Conservation (phyloP, 2,113 vertebrate genomes). For the Amia ocellicauda region DNA sequence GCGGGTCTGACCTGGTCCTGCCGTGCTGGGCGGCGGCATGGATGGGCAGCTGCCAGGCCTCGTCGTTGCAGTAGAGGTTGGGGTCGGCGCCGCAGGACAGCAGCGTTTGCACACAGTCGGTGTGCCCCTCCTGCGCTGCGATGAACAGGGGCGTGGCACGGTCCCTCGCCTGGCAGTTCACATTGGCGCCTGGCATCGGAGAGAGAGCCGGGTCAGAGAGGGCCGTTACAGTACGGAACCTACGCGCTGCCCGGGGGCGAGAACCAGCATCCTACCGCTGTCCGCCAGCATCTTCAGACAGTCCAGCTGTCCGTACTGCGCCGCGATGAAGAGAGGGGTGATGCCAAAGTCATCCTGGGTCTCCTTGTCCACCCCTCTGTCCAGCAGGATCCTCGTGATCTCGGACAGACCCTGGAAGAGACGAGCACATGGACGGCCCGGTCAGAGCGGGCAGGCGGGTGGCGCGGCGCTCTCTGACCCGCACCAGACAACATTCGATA, state of each 20-base stretch:
- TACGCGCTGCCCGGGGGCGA: background rate
- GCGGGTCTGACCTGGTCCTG: constrained; percentile 73
- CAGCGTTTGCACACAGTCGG: constrained; percentile 72
- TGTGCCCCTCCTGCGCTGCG: constrained; percentile 89
- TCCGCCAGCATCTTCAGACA: constrained; percentile 65
- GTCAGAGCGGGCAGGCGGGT: too few species aligned
- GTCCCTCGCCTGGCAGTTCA: constrained; percentile 83
- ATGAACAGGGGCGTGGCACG: constrained; percentile 87
- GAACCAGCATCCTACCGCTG: constrained; percentile 49
- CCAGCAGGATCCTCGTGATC: constrained; percentile 62
- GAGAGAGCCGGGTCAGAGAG: constrained; percentile 2
- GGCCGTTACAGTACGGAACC: background rate
- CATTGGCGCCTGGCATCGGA: constrained; percentile 72
- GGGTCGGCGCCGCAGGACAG: constrained; percentile 76
- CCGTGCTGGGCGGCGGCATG: constrained; percentile 88
- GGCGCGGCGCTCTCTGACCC: too few species aligned
- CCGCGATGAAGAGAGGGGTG: constrained; percentile 75
- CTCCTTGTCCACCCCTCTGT: constrained; percentile 56
- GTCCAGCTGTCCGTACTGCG: constrained; percentile 74
- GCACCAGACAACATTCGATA: too few species aligned
- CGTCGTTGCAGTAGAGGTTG: constrained; percentile 77
- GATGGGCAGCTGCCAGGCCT: constrained; percentile 84
- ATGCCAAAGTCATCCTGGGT: constrained; percentile 73
- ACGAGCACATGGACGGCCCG: background rate
- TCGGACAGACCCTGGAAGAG: constrained; percentile 71